phyloP scores from a whole-genome alignment of 2,797 vertebrate species.

The Gymnocypris eckloni region DNA sequence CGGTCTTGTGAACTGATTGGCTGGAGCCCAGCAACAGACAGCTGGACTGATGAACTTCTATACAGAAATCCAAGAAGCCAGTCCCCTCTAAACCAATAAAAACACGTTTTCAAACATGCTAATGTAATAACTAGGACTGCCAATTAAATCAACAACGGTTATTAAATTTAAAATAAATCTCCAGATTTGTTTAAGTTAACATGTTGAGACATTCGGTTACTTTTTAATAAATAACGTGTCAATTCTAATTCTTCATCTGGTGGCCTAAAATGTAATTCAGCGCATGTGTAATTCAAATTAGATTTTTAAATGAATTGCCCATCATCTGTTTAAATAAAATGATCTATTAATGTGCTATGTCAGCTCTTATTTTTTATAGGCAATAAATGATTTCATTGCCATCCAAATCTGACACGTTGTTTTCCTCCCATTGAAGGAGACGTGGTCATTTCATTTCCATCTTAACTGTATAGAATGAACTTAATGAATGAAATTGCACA shows the following conservation, averaged over 20 bases:
- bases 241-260: not conserved
- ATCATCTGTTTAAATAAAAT: not conserved
- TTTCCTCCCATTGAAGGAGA: not conserved
- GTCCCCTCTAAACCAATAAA: slow-evolving; percentile 84
- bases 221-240: not conserved
- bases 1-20: slow-evolving; percentile 85
- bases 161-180: not conserved
- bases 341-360: not conserved
- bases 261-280: not conserved
- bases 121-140: not conserved
- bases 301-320: not conserved
- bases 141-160: not conserved
- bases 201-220: not conserved
- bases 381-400: not conserved
- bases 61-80: slow-evolving; percentile 96
- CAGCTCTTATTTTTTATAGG: not conserved
- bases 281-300: not conserved
- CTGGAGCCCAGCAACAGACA: slow-evolving; percentile 91
- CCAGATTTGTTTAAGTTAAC: not conserved
- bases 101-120: not conserved
- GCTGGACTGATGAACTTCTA: slow-evolving; percentile 88
- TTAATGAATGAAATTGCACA: not conserved
- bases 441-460: not conserved
- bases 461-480: not conserved
- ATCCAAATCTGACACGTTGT: not conserved